Evolutionary conservation across 37 sponge, comb jelly and placozoan species (phyloP), one percentile per base, ranked within the genome.

Genomic region (Oopsacas minuta): DNA sequence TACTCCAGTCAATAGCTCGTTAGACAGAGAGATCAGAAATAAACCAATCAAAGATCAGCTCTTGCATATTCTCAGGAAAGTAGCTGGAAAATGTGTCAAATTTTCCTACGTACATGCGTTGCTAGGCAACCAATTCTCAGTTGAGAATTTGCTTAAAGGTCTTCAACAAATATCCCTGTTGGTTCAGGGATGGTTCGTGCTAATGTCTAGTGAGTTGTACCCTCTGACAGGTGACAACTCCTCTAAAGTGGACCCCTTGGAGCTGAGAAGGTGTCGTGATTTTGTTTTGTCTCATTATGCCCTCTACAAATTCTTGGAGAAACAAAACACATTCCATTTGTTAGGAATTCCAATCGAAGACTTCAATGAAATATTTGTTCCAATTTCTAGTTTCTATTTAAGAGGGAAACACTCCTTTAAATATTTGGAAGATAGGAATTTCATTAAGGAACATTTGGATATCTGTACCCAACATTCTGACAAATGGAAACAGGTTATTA

Each of bases 1-100:
- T 25, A 34, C 75, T 25, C 75, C 75, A 61, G 30, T 61, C 49
- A 42, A 42, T 8, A 42, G 49, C 49, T 15, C 49, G 28, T 34
- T 61, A 34, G 75, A 61, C 28, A 61, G 75, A n/a, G 1, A n/a
- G 20, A 12, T 61, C 17, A 25, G 75, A 34, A 61, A 61, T 61
- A 61, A 61, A 12, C 75, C 75, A 61, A 61, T 61, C 75, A 61
- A 12, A 61, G 75, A 61, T 25, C 75, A 61, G 75, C 75, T 61
- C 1, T 3, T 61, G 7, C 22, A 20, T 3, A 61, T n/a, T n/a
- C 75, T 61, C 32, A 61, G 22, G 30, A 12, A 61, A 3, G 30
- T n/a, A 12, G 75, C 75, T 3, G 75, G 75, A 25, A 3, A 61
- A 25, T 3, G 75, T 20, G 75, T 61, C 75, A 61, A 61, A n/a